Conservation (phyloP, 2,888 invertebrate species). For the Apamea crenata region DNA sequence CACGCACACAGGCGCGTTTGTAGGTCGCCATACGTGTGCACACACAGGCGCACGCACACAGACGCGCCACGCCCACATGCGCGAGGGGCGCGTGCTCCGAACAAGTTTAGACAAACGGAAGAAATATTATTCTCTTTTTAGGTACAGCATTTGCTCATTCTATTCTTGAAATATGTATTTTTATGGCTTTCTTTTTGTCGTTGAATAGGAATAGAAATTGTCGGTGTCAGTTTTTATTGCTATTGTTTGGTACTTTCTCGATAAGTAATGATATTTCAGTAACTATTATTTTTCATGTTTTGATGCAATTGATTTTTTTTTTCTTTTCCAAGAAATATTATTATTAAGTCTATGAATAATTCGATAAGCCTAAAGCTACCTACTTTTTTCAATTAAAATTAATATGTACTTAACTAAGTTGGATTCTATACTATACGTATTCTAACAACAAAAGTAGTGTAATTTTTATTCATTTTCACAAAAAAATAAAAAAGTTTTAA, state of each 20-base stretch:
- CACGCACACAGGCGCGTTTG: slow-evolving; percentile 78
- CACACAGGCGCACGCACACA: slow-evolving; percentile 72
- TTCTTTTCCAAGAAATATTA: neutral
- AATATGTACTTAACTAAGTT: neutral
- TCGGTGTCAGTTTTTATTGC: slow-evolving; percentile 32
- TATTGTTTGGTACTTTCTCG: slow-evolving; percentile 26
- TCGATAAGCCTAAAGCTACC: no score
- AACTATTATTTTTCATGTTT: slow-evolving; percentile 10
- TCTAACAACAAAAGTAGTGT: neutral
- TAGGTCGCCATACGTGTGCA: slow-evolving; percentile 76
- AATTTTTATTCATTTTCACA: neutral
- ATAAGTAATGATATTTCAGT: slow-evolving; percentile 22
- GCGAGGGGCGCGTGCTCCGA: slow-evolving; percentile 85
- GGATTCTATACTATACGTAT: no score
- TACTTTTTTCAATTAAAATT: neutral
- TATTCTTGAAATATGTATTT: slow-evolving; percentile 73
- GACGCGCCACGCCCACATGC: slow-evolving; percentile 75
- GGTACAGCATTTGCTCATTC: slow-evolving; percentile 81
- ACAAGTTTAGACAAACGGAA: slow-evolving; percentile 90
- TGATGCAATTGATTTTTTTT: neutral
- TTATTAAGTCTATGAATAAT: neutral
- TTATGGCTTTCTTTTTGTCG: slow-evolving; percentile 63
- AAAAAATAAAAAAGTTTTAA: neutral
- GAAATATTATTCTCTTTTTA: slow-evolving; percentile 90
- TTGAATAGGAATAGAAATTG: slow-evolving; percentile 44